phyloP scores from a whole-genome alignment of 2,888 invertebrate species.

The Sarcophaga subvicina region DNA sequence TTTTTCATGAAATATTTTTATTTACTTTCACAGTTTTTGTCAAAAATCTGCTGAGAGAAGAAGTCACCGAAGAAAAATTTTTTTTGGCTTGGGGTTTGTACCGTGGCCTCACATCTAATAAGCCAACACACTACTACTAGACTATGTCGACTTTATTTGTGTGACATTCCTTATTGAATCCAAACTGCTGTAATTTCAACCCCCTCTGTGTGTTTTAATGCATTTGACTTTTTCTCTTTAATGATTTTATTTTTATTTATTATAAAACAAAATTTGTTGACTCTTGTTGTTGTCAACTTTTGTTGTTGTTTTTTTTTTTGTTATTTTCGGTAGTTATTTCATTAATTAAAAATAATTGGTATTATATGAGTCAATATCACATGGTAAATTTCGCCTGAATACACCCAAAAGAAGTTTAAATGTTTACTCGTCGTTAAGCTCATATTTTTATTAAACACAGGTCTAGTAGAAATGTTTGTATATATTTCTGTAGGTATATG shows the following conservation, averaged over 20 bases:
- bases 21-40: no score
- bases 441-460: no score
- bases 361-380: constrained; percentile 45
- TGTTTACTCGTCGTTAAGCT: no score
- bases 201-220: background rate
- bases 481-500: background rate
- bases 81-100: no score
- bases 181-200: background rate
- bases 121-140: no score
- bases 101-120: no score
- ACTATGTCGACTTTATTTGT: no score
- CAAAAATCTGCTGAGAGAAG: no score
- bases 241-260: constrained; percentile 34
- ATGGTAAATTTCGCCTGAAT: background rate
- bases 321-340: constrained; percentile 57
- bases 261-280: constrained; percentile 17
- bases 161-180: no score
- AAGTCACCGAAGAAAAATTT: no score
- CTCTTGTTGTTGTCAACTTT: constrained; percentile 12
- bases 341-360: constrained; percentile 69
- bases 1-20: no score
- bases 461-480: background rate
- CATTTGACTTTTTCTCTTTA: constrained; percentile 24
- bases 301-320: constrained; percentile 14
- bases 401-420: no score